Evolutionary conservation across 2,113 vertebrate genomes (phyloP), one percentile per base, ranked within the genome.

Genomic region (Lota lota): DNA sequence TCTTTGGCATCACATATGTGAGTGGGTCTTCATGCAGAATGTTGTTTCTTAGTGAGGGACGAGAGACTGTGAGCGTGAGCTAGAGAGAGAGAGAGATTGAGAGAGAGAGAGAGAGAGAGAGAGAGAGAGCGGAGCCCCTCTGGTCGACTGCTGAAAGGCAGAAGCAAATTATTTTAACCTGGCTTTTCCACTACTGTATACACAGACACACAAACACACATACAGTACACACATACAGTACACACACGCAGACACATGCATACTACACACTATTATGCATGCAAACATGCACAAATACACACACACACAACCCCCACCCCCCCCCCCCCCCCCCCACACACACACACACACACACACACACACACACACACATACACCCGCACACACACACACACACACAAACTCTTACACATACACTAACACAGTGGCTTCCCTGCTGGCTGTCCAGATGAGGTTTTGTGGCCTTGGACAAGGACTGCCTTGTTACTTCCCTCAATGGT

Each of bases 361-460:
- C 54, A 64, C 59, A 40, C 67, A 64, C 72, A 58, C 61, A 65
- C 56, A 65, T 54, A 58, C 61, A 74, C 22, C 61, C 59, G 65
- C 70, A 22, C 51, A 62, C 70, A 66, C 64, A 56, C 64, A 66
- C 47, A 24, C 21, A 66, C 50, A 28, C 70, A 61, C 65, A 58
- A 40, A 58, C 33, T 28, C 15, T 66, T 59, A 36, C 53, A 56
- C 59, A 67, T 61, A 76, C 47, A 76, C 58, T 59, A 61, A 62
- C 40, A 67, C 68, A 83, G 85, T 82, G 75, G 80, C 82, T 85
- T 83, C 77, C 82, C 82, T 76, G 75, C 88, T 83, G 77, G 87
- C 85, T 80, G 70, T 85, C 83, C 78, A 84, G 66, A 81, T 83
- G 83, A 86, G 85, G 82, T 87, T 88, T 88, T 83, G 83, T 88